Evolutionary conservation across 2,113 vertebrate genomes (phyloP), one percentile per base, ranked within the genome.

Genomic region (Microcebus ravelobensis): DNA sequence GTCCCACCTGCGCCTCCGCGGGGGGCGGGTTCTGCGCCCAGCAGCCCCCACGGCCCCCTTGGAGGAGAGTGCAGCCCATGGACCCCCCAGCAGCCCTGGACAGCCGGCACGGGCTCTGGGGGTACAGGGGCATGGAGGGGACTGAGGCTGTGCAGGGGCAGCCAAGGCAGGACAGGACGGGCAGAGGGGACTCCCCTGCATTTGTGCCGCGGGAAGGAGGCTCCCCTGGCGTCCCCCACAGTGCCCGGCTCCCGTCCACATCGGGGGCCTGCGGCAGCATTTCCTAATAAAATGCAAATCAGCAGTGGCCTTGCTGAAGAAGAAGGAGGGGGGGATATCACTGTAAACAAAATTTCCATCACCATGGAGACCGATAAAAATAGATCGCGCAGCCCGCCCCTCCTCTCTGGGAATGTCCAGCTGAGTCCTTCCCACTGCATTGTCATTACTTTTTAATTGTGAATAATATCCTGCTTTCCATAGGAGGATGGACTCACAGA

Each of bases 281-380:
- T 97, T 95, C 84, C 97, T 98, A 85, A 85, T 59, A 97, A 93
- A 95, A 98, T 96, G 93, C 95, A 98, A 98, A 98, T 97, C 89
- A 90, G 96, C 97, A 96, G 96, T 71, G 89, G 98, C 98, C 97
- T 98, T 88, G 8, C 97, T 96, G 96, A 95, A 92, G 96, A 96
- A 95, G 88, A 91, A 97, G 97, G 97, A 97, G 98, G 93, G 90
- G 91, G 89, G 89, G 97, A 97, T 98, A 98, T 98, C 97, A 97
- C 98, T 97, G 98, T 99, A 99, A 99, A 99, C 98, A 98, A 98
- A 98, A 88, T 94, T 90, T 97, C 98, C 0, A 97, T 99, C 97
- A 90, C 98, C 98, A 98, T 98, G 98, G 98, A 98, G 98, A 99
- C 98, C 98, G 98, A 98, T 98, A 99, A 98, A 99, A 99, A 99